A percentile compares a stretch with the other conserved stretches of the same genome.
Evolutionary conservation across 2,888 invertebrate species (phyloP).

Genomic region (Archips xylosteana): DNA sequence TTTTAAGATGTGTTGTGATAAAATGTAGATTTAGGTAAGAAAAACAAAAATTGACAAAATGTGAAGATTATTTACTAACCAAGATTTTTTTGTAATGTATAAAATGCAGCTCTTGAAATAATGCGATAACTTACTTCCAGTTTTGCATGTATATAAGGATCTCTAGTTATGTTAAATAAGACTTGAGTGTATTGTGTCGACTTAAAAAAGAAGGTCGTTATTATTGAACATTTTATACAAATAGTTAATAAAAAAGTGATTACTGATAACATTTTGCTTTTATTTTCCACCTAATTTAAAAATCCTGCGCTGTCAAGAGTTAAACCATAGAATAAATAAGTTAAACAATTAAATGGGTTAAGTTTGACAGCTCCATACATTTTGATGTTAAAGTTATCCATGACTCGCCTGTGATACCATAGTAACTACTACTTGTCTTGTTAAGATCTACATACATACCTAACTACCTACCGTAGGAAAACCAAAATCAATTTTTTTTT

Average conservation of each 20-base stretch:
- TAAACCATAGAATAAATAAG: no score
- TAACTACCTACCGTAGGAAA: no score
- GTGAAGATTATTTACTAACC: slow-evolving; percentile 20
- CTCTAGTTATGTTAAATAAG: slow-evolving; percentile 17
- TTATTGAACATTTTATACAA: slow-evolving; percentile 27
- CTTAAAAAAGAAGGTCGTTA: slow-evolving; percentile 22
- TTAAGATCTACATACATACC: no score
- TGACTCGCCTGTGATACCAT: no score
- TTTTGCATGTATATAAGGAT: slow-evolving; percentile 16
- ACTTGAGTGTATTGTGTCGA: slow-evolving; percentile 10
- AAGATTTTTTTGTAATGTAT: background rate
- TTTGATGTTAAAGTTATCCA: no score
- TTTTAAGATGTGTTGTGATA: slow-evolving; percentile 34
- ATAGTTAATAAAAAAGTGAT: slow-evolving; percentile 18
- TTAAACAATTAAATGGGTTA: no score
- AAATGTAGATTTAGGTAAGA: slow-evolving; percentile 9
- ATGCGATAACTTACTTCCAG: background rate
- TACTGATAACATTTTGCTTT: slow-evolving; percentile 5
- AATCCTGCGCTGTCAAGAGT: no score
- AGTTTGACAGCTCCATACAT: no score
- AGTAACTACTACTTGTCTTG: no score
- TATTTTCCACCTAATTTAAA: background rate
- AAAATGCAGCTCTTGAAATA: slow-evolving; percentile 8
- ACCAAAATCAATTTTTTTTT: no score
- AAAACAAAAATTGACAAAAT: slow-evolving; percentile 15